Evolutionary conservation across 1,140 invertebrate species (phyloP).

Genomic region (Trichogramma pretiosum): DNA sequence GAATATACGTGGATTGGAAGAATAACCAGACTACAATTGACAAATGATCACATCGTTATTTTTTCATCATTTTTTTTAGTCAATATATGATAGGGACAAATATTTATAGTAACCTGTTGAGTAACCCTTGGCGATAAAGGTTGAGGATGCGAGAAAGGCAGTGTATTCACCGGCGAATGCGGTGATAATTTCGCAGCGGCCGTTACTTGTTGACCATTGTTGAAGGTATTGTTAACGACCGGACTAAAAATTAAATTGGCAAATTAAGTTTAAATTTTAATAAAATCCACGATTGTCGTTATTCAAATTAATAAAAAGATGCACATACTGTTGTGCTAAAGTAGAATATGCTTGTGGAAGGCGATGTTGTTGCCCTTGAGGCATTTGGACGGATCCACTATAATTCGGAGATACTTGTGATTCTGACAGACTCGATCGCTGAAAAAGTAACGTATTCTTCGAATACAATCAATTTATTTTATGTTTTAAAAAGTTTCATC

Average conservation of each 20-base stretch:
- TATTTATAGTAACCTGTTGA: slow-evolving; percentile 35
- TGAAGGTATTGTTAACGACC: slow-evolving; percentile 41
- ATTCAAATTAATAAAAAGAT: slow-evolving; percentile 10
- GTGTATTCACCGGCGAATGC: slow-evolving; percentile 38
- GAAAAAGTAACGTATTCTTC: slow-evolving; percentile 17
- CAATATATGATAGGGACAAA: background rate
- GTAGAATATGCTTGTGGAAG: slow-evolving; percentile 42
- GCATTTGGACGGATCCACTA: slow-evolving; percentile 45
- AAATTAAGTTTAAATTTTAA: background rate
- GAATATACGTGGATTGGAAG: slow-evolving; percentile 40
- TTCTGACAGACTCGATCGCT: slow-evolving; percentile 62
- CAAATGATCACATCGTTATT: no score
- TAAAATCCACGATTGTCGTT: background rate
- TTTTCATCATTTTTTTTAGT: background rate
- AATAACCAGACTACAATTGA: slow-evolving; percentile 36
- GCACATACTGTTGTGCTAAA: slow-evolving; percentile 41
- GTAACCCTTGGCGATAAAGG: slow-evolving; percentile 41
- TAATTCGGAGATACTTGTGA: slow-evolving; percentile 63
- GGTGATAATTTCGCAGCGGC: slow-evolving; percentile 39
- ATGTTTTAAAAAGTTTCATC: no score
- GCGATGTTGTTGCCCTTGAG: slow-evolving; percentile 41
- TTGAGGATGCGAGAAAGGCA: slow-evolving; percentile 42
- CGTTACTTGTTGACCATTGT: slow-evolving; percentile 41
- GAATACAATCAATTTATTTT: slow-evolving; percentile 1
- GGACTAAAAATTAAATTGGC: slow-evolving; percentile 24